Evolutionary conservation across 2,797 vertebrate genomes (phyloP), one percentile per base, ranked within the genome.

Genomic region (Hafferia zeledoni): DNA sequence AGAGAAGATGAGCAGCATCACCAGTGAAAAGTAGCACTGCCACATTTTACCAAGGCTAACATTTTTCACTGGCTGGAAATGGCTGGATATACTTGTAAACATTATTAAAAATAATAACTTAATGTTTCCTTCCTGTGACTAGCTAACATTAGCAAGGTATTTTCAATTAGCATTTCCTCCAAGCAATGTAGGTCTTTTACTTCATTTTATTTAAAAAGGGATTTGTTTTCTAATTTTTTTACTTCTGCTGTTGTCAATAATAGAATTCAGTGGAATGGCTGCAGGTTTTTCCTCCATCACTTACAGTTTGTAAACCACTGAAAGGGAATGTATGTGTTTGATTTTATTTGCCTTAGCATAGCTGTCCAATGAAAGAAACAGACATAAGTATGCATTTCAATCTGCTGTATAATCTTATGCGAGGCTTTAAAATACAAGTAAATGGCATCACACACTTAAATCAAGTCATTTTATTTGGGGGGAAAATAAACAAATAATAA

Each of bases 31-130:
- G 98, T 98, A 98, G 98, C 96, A 97, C 98, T 99, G 98, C 98
- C 98, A 98, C 97, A 97, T 97, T 97, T 96, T 97, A 96, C 98
- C 98, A 98, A 98, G 98, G 98, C 98, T 98, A 98, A 98, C 98
- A 99, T 99, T 98, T 98, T 98, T 99, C 98, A 98, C 98, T 67
- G 93, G 97, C 98, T 98, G 98, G 98, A 98, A 98, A 98, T 98
- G 98, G 98, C 98, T 98, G 98, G 98, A 98, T 98, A 98, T 98
- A 98, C 98, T 98, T 98, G 98, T 98, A 99, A 98, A 98, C 98
- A 98, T 98, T 98, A 99, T 99, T 98, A 98, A 98, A 99, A 99
- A 99, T 98, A 98, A 98, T 98, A 98, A 98, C 98, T 98, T 98
- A 98, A 98, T 98, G 98, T 98, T 98, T 98, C 98, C 98, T 98